Base-by-base conservation (phyloP, 2,797 vertebrate genomes). In the Paramormyrops hopkinsi region DNA sequence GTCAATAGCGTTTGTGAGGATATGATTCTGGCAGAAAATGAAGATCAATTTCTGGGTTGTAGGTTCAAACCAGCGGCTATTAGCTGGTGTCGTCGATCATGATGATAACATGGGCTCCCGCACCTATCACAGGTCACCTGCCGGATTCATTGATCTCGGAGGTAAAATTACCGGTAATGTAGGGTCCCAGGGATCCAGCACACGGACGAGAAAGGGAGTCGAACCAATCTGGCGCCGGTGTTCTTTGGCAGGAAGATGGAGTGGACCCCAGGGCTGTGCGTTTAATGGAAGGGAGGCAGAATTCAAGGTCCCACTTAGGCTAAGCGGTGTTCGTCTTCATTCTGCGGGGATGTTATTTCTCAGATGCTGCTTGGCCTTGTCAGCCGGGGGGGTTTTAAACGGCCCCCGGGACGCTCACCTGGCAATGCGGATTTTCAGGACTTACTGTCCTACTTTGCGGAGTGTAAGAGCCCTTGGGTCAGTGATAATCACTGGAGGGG, bases 1-100 rank as follows among this genome's bases (percentile, higher is more conserved):
- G 73, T 88, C 88, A 83, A 82, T 83, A 82, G 12, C 51, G 0
- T 88, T 83, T 88, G 76, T 54, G 73, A 88, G 73, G 73, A 82
- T 59, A 65, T 82, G 50, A 54, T 86, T 86, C 50, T 9, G 50
- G 51, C 51, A 86, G 85, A 53, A 86, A 54, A 59, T 53, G 51
- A 86, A 86, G 85, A 65, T 88, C 86, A 88, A 65, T 65, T 59
- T 62, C 86, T 1, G 54, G 54, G 86, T 65, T 46, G 37, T 12
- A 12, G 37, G 56, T 48, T 65, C 86, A 88, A 62, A 41, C 19
- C 12, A 41, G 17, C 7, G 56, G 41, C 56, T 48, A 29, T 88
- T 14, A 46, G 86, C 19, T 4, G 14, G 29, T 19, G 86, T 62
- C 44, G 56, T 65, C 86, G 86, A 44, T 86, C 50, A 86, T n/a